A percentile compares a stretch with the other conserved stretches of the same genome.
These are phyloP conservation scores for Philypnodon macrostomus DNA, from an alignment of 2,797 vertebrate genomes.

Conservation along the genomic window DNA sequence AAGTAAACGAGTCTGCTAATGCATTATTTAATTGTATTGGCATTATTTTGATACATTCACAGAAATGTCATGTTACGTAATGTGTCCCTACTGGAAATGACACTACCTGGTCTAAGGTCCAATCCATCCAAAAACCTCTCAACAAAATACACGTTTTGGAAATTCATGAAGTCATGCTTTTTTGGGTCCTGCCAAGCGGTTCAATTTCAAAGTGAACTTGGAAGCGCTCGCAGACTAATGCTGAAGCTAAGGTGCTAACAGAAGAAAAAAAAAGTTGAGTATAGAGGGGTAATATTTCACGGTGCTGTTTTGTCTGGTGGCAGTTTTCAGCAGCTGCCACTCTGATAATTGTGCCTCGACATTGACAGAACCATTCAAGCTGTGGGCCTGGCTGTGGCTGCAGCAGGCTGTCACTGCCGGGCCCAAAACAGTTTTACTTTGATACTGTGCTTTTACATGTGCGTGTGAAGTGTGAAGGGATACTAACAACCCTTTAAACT, in stretches of 20 bases:
- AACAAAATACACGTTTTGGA: background rate
- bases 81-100: constrained; percentile 2
- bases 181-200: background rate
- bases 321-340: constrained; percentile 75
- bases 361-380: constrained; percentile 68
- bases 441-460: constrained; percentile 43
- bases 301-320: constrained; percentile 67
- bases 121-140: background rate
- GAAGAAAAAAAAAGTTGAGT: constrained; percentile 29
- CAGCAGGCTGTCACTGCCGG: constrained; percentile 49
- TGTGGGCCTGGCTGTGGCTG: constrained; percentile 44
- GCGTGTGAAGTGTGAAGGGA: constrained; percentile 37
- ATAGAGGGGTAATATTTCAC: constrained; percentile 58
- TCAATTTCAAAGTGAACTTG: constrained; percentile 10
- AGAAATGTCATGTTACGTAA: background rate
- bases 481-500: constrained; percentile 17
- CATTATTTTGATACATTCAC: background rate
- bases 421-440: constrained; percentile 49
- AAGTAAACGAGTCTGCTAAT: no score
- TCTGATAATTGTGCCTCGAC: constrained; percentile 71
- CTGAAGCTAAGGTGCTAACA: constrained; percentile 33
- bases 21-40: no score
- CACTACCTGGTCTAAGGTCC: background rate
- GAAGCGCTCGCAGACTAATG: constrained; percentile 10
- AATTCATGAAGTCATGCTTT: background rate